Percentiles rank a stretch among this genome's conserved stretches.
Conservation (phyloP, 2,797 vertebrate species). For the Acanthopagrus latus region DNA sequence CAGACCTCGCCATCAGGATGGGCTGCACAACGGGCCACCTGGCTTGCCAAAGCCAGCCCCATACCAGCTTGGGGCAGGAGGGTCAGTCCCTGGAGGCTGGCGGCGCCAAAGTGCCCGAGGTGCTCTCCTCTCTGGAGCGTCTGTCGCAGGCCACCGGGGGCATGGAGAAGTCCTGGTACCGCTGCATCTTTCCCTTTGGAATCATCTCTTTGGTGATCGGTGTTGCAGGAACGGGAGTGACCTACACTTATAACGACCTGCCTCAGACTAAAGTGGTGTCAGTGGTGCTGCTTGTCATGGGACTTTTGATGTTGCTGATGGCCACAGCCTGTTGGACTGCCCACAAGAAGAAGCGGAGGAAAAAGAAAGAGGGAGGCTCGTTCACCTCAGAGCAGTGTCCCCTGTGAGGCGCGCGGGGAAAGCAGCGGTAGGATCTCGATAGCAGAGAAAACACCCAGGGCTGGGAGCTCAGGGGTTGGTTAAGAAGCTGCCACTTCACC, state of each 20-base stretch:
- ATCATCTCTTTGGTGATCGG: constrained; percentile 94
- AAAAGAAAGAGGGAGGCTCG: constrained; percentile 86
- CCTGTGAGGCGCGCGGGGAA: constrained; percentile 73
- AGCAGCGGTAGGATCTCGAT: constrained; percentile 41
- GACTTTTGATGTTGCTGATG: constrained; percentile 81
- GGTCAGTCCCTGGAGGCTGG: constrained; percentile 75
- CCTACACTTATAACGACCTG: constrained; percentile 92
- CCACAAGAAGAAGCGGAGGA: constrained; percentile 86
- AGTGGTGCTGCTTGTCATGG: constrained; percentile 86
- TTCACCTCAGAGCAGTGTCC: constrained; percentile 86
- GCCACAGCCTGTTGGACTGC: constrained; percentile 85
- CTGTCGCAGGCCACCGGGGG: constrained; percentile 92
- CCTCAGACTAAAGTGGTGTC: constrained; percentile 92
- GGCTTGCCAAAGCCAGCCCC: constrained; percentile 85
- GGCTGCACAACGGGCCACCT: constrained; percentile 89
- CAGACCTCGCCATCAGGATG: constrained; percentile 79
- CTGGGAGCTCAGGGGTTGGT: constrained; percentile 38
- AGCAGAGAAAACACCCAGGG: constrained; percentile 49
- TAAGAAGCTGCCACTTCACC: constrained; percentile 31
- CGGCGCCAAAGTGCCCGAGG: constrained; percentile 85
- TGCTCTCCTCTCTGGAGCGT: constrained; percentile 90
- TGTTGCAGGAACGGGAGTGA: constrained; percentile 91
- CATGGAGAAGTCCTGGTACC: constrained; percentile 91
- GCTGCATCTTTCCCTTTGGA: constrained; percentile 88
- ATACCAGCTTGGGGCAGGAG: constrained; percentile 71